These are phyloP conservation scores for Clavelina lepadiformis DNA, from an alignment of 23 tunicate genomes.

Conservation along the genomic window DNA sequence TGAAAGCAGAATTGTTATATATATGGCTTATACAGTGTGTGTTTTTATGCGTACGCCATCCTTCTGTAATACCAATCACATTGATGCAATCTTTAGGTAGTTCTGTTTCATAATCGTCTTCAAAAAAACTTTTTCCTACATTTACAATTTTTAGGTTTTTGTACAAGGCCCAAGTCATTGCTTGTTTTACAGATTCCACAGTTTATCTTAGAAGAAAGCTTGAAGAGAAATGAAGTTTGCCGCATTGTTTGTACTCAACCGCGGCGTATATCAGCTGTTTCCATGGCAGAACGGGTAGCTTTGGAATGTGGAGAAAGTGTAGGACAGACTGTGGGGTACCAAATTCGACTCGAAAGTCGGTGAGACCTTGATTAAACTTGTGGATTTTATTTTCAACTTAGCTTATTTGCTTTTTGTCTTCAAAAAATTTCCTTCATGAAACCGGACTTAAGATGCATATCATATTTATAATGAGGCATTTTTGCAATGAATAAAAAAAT, in stretches of 20 bases:
- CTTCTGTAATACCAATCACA: background rate
- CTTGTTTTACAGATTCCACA: conserved; percentile 66
- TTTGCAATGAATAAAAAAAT: too few relatives aligned
- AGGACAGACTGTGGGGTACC: conserved; percentile 93
- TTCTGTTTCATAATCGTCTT: background rate
- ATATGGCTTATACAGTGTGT: background rate
- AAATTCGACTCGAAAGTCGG: conserved; percentile 95
- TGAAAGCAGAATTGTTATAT: too few relatives aligned
- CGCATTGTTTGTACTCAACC: conserved; percentile 84
- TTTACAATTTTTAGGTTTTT: background rate
- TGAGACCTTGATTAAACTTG: too few relatives aligned
- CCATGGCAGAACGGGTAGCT: conserved; percentile 92
- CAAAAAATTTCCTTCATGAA: too few relatives aligned
- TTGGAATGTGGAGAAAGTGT: conserved; percentile 80
- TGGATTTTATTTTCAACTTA: too few relatives aligned
- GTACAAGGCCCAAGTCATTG: background rate
- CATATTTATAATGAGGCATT: too few relatives aligned
- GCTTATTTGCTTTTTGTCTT: too few relatives aligned
- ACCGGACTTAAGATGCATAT: too few relatives aligned
- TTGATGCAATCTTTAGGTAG: background rate
- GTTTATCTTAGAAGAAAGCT: conserved; percentile 85
- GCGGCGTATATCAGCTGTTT: conserved; percentile 71
- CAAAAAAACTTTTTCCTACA: background rate
- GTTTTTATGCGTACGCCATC: background rate
- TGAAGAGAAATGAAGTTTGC: conserved; percentile 61